Base-by-base conservation (phyloP, 2,113 vertebrate species). In the Equus przewalskii region DNA sequence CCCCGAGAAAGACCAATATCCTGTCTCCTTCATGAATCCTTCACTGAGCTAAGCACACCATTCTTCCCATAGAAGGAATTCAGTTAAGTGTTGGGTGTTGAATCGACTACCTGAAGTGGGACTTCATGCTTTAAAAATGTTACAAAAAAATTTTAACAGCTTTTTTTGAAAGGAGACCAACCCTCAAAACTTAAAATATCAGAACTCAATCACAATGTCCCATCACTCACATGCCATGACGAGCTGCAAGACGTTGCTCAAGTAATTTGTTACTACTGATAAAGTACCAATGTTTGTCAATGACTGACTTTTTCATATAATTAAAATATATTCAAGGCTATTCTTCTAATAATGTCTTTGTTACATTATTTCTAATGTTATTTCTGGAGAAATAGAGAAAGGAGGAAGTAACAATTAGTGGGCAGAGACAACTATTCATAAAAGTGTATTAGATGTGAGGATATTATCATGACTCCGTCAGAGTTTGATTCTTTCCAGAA, bases 351-450 rank as follows among this genome's bases (percentile, higher is more conserved):
- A 93, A 44, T 78, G 4, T 44, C 28, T 79, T 24, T 70, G 36
- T 51, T 67, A 67, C 41, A 30, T 60, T 69, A 84, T 62, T 86
- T 81, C 80, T 89, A 72, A 36, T 89, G 51, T 67, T 44, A 87
- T 82, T 82, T 97, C 22, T 65, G 82, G 33, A 91, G 76, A 88
- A 82, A 21, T 46, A 87, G 22, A 75, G 58, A 92, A 87, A 96
- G 26, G 54, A 81, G 33, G 28, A 87, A 83, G 41, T 69, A 44
- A 87, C 19, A 91, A 93, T 26, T 54, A 54, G 21, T 46, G 6
- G 26, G 65, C 18, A 76, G 80, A 73, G 70, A 93, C 13, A 51
- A 56, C 62, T 62, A 93, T 16, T 76, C 54, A 76, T 56, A 46
- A 6, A 75, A 93, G 10, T 93, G 4, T 51, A 69, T 58, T 24